Evolutionary conservation across 2,888 invertebrate species (phyloP).

Genomic region (Dermolepida albohirtum): DNA sequence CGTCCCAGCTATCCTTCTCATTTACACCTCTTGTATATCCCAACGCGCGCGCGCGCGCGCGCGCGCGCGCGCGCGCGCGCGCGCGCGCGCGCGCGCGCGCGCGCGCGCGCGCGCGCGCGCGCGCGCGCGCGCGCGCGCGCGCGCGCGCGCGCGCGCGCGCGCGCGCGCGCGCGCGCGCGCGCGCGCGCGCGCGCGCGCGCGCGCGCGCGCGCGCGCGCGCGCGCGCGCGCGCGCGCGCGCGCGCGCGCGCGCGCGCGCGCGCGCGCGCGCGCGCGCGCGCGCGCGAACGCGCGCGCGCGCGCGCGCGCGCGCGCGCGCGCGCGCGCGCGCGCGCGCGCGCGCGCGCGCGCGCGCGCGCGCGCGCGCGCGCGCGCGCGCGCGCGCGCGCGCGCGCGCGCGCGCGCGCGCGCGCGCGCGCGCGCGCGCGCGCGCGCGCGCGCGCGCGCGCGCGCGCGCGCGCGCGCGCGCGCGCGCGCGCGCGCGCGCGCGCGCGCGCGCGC

Average conservation of each 20-base stretch:
- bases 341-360: too few relatives aligned
- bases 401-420: too few relatives aligned
- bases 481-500: too few relatives aligned
- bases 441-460: too few relatives aligned
- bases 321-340: too few relatives aligned
- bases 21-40: constrained; percentile 26
- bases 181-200: background rate
- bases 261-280: background rate
- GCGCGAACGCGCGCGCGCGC: background rate
- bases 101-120: background rate
- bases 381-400: too few relatives aligned
- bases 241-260: background rate
- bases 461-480: too few relatives aligned
- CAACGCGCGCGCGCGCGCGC: background rate
- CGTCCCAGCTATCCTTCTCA: constrained; percentile 23
- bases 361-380: too few relatives aligned
- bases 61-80: background rate
- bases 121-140: too few relatives aligned
- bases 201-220: background rate
- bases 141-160: background rate
- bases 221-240: background rate
- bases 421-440: too few relatives aligned
- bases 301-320: background rate
- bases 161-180: background rate
- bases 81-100: background rate